Evolutionary conservation across 2,797 vertebrate genomes (phyloP).

Genomic region (Anomalospiza imberbis): DNA sequence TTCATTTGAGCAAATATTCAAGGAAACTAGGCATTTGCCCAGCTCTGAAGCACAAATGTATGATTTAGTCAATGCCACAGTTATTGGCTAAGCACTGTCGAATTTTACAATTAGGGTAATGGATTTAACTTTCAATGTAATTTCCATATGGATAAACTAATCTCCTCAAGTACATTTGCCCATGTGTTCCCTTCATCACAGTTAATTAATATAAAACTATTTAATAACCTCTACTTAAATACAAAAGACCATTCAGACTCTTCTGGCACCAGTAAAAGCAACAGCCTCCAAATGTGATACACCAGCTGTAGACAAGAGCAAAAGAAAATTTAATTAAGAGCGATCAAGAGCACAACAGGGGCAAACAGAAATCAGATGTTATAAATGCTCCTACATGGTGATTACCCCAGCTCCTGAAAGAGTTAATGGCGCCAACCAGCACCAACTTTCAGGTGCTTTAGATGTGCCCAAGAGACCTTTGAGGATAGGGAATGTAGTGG

Average conservation of each 20-base stretch:
- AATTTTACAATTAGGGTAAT: constrained; percentile 48
- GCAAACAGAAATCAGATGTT: constrained; percentile 12
- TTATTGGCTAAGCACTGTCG: neutral
- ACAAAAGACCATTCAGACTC: constrained; percentile 55
- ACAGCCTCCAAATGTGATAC: constrained; percentile 8
- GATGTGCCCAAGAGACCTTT: neutral
- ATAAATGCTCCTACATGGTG: neutral
- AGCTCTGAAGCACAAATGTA: neutral
- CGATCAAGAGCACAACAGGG: neutral
- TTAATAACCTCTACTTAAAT: constrained; percentile 51
- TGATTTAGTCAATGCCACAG: neutral
- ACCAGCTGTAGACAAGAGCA: constrained; percentile 25
- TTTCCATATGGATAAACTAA: constrained; percentile 47
- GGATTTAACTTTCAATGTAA: constrained; percentile 27
- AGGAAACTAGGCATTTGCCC: constrained; percentile 1
- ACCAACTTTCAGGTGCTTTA: neutral
- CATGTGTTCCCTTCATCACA: constrained; percentile 49
- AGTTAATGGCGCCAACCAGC: neutral
- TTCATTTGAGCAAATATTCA: constrained; percentile 16
- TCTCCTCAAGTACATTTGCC: constrained; percentile 14
- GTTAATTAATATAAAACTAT: constrained; percentile 61
- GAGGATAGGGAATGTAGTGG: neutral
- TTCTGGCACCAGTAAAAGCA: constrained; percentile 43
- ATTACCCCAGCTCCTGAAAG: neutral
- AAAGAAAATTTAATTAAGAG: constrained; percentile 47